phyloP scores from a whole-genome alignment of 2,888 invertebrate species.

The Parascotia fuliginaria region DNA sequence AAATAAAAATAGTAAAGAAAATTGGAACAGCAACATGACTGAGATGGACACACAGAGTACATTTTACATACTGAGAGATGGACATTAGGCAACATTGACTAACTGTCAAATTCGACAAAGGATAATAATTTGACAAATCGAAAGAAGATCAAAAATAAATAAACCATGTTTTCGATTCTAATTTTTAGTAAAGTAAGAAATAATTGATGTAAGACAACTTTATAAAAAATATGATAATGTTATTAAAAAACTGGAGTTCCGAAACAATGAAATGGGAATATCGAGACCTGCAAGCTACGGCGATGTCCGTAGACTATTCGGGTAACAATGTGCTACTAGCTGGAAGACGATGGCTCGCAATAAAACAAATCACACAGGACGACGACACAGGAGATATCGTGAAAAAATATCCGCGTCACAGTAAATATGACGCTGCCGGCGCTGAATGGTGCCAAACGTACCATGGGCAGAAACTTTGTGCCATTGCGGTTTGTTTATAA shows the following conservation, averaged over 20 bases:
- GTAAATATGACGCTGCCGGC: slow-evolving; percentile 96
- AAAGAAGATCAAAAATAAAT: slow-evolving; percentile 4
- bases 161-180: not conserved
- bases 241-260: slow-evolving; percentile 83
- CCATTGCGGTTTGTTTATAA: slow-evolving; percentile 89
- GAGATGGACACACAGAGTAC: no score
- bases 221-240: slow-evolving; percentile 29
- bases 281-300: slow-evolving; percentile 95
- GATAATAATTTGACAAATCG: not conserved
- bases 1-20: no score
- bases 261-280: slow-evolving; percentile 89
- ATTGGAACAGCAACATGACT: no score
- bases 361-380: slow-evolving; percentile 90
- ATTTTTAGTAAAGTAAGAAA: not conserved
- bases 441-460: slow-evolving; percentile 96
- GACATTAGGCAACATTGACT: no score
- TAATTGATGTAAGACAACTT: slow-evolving; percentile 6
- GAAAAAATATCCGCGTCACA: slow-evolving; percentile 93
- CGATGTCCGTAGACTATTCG: slow-evolving; percentile 95
- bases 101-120: not conserved
- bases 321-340: slow-evolving; percentile 95
- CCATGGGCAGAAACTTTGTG: slow-evolving; percentile 92
- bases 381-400: slow-evolving; percentile 89
- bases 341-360: slow-evolving; percentile 92
- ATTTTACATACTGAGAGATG: no score